phyloP scores from a whole-genome alignment of 2,797 vertebrate species.

The Brachymystax lenok region DNA sequence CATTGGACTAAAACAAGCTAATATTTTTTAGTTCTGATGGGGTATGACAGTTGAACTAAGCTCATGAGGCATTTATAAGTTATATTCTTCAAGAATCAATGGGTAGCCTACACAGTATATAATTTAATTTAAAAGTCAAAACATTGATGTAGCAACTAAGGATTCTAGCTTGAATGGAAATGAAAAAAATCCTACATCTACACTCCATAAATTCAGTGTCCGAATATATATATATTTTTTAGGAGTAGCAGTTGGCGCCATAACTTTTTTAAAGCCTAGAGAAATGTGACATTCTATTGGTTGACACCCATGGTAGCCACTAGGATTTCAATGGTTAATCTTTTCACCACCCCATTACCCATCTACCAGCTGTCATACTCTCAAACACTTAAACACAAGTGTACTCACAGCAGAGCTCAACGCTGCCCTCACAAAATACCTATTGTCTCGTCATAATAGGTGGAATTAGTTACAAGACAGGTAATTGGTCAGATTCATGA shows the following conservation, averaged over 20 bases:
- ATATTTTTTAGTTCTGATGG: too few relatives aligned
- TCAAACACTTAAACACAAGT: neutral
- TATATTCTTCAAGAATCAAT: too few relatives aligned
- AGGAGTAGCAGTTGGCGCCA: neutral
- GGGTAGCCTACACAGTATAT: too few relatives aligned
- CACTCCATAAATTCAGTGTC: neutral
- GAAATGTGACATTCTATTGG: slow-evolving; percentile 9
- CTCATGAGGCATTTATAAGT: too few relatives aligned
- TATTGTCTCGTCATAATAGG: neutral
- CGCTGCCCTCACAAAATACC: neutral
- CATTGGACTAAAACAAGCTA: too few relatives aligned
- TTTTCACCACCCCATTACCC: slow-evolving; percentile 12
- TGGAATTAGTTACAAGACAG: neutral
- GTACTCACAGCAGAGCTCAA: neutral
- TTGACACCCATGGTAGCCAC: neutral
- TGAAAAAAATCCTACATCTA: neutral
- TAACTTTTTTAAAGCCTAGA: slow-evolving; percentile 4
- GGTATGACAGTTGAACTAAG: too few relatives aligned
- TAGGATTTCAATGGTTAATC: slow-evolving; percentile 12
- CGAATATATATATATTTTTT: neutral
- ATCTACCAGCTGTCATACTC: slow-evolving; percentile 1
- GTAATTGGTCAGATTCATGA: neutral
- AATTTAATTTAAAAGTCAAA: too few relatives aligned
- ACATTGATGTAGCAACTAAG: too few relatives aligned
- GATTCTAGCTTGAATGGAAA: neutral